Evolutionary conservation across 1,140 invertebrate genomes (phyloP).

Genomic region (Nasonia vitripennis): DNA sequence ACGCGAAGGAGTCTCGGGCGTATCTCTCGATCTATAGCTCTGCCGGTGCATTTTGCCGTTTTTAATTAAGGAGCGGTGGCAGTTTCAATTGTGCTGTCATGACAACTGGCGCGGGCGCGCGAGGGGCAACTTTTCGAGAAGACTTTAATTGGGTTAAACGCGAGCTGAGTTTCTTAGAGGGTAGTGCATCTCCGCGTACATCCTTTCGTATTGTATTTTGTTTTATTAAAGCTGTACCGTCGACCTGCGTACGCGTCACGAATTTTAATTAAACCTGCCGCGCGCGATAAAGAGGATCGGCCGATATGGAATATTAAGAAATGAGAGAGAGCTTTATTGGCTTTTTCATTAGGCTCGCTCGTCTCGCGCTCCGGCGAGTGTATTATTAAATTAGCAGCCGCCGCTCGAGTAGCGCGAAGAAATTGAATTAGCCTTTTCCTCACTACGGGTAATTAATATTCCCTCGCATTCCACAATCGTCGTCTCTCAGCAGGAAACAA

Average conservation of each 20-base stretch:
- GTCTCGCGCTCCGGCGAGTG: too few relatives aligned
- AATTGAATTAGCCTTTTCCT: too few relatives aligned
- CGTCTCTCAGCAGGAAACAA: background rate
- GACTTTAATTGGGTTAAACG: background rate
- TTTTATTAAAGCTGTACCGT: background rate
- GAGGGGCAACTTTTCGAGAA: background rate
- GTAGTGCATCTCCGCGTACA: background rate
- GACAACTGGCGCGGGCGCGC: background rate
- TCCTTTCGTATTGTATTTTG: background rate
- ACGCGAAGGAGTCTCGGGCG: too few relatives aligned
- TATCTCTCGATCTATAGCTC: background rate
- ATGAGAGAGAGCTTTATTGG: too few relatives aligned
- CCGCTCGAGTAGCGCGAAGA: too few relatives aligned
- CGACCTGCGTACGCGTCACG: too few relatives aligned
- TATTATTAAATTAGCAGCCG: too few relatives aligned
- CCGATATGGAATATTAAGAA: too few relatives aligned
- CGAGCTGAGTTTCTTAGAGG: background rate
- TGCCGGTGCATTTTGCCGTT: background rate
- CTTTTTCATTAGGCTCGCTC: too few relatives aligned
- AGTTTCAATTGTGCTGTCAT: constrained; percentile 1
- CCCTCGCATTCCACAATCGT: too few relatives aligned
- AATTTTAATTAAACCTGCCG: background rate
- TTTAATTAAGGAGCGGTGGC: background rate
- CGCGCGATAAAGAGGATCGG: too few relatives aligned
- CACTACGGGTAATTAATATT: too few relatives aligned